phyloP scores from a whole-genome alignment of 2,113 vertebrate genomes.

The Sinocyclocheilus anshuiensis region DNA sequence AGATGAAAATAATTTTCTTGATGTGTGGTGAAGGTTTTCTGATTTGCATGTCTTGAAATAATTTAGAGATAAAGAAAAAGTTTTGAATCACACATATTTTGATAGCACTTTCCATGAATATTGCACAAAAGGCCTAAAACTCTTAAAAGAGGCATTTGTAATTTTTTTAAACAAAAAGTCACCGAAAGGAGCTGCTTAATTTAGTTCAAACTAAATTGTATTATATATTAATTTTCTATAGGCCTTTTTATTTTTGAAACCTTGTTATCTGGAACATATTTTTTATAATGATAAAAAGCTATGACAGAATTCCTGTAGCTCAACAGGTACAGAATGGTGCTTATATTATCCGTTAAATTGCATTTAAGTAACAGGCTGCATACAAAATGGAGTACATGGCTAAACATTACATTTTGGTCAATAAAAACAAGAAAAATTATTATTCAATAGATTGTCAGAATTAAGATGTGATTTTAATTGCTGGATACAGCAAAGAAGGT shows the following conservation, averaged over 20 bases:
- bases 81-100: not conserved
- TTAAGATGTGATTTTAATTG: not conserved
- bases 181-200: not conserved
- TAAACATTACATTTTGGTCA: not conserved
- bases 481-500: not conserved
- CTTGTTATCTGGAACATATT: not conserved
- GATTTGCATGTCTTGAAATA: not conserved
- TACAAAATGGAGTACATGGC: not conserved
- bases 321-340: not conserved
- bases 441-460: not conserved
- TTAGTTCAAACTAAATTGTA: not conserved
- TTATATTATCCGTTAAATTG: not conserved
- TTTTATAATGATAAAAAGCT: not conserved
- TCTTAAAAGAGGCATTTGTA: too few relatives aligned
- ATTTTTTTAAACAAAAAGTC: not conserved
- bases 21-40: conserved; percentile 14
- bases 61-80: not conserved
- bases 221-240: not conserved
- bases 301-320: not conserved
- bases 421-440: not conserved
- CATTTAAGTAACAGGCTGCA: not conserved
- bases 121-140: not conserved
- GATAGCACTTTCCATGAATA: not conserved
- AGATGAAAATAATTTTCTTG: not conserved
- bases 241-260: not conserved